Base-by-base conservation (phyloP, 1,140 invertebrate genomes). In the Bradysia coprophila region DNA sequence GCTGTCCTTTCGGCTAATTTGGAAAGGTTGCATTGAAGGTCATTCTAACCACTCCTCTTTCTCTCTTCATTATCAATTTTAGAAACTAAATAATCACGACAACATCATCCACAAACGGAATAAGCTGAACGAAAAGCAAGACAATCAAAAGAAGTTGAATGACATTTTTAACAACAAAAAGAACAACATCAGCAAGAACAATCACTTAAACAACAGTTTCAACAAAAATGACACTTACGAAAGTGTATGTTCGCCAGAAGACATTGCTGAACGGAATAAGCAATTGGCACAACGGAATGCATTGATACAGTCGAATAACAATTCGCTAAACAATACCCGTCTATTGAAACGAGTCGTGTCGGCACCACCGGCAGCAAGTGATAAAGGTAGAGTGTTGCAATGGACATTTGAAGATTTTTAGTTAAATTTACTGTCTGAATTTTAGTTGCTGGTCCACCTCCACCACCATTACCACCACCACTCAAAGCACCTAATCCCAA, bases 381-480 rank as follows among this genome's bases (percentile, higher is more conserved):
- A 19, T 9, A 28, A 28, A 28, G 24, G 24, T 28, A 28, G n/a
- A n/a, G n/a, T n/a, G n/a, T n/a, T n/a, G n/a, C n/a, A n/a, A n/a
- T n/a, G n/a, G n/a, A n/a, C n/a, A n/a, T n/a, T n/a, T n/a, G n/a
- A n/a, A n/a, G n/a, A n/a, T n/a, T n/a, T n/a, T n/a, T n/a, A n/a
- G n/a, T n/a, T n/a, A n/a, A n/a, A n/a, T n/a, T n/a, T n/a, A n/a
- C n/a, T n/a, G n/a, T n/a, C n/a, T 28, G 6, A 8, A 28, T 28
- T 28, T 28, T 22, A 38, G 24, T 28, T 31, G 21, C 16, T 44
- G 57, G 71, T 0, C 67, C 72, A 6, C 74, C 72, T 2, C 72
- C 75, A 1, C 72, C 76, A 0, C 75, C 76, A 0, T 70, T 76
- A 22, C 73, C 72, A 2, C 69, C 70, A 1, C 67, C 66, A 3